phyloP scores from a whole-genome alignment of 2,113 vertebrate genomes.

The Chaetorhynchus papuensis region DNA sequence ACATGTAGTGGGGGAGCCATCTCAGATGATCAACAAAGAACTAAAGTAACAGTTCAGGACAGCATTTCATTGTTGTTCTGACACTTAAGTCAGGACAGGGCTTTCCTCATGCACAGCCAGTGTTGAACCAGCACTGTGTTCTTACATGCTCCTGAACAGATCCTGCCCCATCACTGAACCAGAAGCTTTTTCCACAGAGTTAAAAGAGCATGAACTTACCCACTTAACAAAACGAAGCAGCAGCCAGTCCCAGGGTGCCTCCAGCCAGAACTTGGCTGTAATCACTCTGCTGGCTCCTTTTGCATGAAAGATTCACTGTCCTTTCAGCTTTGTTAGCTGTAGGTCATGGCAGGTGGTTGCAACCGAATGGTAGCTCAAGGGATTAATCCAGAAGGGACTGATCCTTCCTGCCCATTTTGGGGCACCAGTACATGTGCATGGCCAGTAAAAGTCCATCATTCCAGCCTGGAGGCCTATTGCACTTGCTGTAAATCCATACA shows the following conservation, averaged over 20 bases:
- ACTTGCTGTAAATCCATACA: not conserved
- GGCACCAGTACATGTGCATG: rapidly evolving
- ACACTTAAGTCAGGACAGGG: not conserved
- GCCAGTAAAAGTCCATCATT: not conserved
- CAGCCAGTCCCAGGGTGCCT: not conserved
- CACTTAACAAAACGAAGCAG: not conserved
- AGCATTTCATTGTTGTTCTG: not conserved
- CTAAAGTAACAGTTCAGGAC: not conserved
- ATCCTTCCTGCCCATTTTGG: not conserved
- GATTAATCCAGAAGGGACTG: not conserved
- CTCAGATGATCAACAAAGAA: not conserved
- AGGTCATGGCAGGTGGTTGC: not conserved
- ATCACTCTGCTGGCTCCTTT: not conserved
- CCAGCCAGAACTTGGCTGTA: not conserved
- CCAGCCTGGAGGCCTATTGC: not conserved
- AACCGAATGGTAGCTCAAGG: not conserved
- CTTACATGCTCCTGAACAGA: not conserved
- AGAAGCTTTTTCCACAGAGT: not conserved
- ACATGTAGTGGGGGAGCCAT: not conserved
- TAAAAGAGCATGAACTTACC: conserved; percentile 5
- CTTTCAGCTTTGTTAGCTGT: not conserved
- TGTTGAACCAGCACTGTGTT: not conserved
- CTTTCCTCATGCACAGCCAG: not conserved
- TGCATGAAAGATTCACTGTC: not conserved
- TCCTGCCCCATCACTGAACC: not conserved